Conservation (phyloP, 2,888 invertebrate genomes). For the Zele albiditarsus region DNA sequence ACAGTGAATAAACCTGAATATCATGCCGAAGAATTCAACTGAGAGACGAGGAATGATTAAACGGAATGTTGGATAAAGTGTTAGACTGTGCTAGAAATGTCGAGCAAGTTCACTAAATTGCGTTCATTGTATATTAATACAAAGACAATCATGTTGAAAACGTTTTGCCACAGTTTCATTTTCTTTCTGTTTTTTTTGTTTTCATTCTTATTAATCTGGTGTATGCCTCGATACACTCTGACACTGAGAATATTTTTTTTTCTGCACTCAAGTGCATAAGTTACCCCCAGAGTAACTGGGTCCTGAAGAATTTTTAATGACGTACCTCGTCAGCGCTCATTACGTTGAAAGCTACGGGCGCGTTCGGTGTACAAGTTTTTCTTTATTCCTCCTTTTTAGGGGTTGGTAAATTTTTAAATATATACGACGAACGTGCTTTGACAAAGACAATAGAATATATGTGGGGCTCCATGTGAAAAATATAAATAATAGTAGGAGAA, state of each 20-base stretch:
- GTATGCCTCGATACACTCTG: not conserved
- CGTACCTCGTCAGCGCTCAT: constrained; percentile 29
- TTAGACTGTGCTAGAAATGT: not conserved
- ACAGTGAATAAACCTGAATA: not conserved
- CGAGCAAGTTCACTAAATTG: not conserved
- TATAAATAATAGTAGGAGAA: no score
- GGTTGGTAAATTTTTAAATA: constrained; percentile 24
- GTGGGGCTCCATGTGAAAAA: no score
- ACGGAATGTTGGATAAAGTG: not conserved
- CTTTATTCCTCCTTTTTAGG: not conserved
- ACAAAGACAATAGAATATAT: not conserved
- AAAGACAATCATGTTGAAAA: not conserved
- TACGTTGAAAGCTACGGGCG: constrained; percentile 28
- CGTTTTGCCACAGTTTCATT: not conserved
- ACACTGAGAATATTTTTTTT: not conserved
- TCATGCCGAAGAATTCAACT: not conserved
- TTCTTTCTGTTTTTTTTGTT: not conserved
- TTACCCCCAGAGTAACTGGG: constrained; percentile 9
- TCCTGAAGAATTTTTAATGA: constrained; percentile 39
- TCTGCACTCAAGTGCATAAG: constrained; percentile 10
- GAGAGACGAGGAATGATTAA: constrained; percentile 16
- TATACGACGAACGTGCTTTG: not conserved
- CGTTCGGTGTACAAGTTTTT: not conserved
- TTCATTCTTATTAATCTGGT: not conserved
- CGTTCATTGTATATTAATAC: not conserved